Percentiles rank a stretch among this genome's conserved stretches.
Conservation (phyloP, 1,140 invertebrate genomes). For the Microplitis mediator region DNA sequence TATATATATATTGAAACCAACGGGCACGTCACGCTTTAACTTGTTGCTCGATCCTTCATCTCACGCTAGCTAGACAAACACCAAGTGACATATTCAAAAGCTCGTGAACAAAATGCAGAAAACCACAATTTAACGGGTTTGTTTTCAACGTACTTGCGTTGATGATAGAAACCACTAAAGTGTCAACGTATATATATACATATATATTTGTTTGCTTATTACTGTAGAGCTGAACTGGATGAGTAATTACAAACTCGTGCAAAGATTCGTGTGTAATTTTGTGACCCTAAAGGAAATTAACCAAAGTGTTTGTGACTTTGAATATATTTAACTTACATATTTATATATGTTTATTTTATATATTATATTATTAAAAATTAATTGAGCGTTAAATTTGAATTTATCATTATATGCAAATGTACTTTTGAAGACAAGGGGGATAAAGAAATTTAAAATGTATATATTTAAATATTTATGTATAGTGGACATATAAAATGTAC, state of each 20-base stretch:
- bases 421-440: too few relatives aligned
- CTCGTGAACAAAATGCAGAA: background rate
- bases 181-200: background rate
- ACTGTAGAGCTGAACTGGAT: background rate
- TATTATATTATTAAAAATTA: too few relatives aligned
- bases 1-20: background rate
- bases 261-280: constrained; percentile 38
- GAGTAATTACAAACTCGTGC: constrained; percentile 37
- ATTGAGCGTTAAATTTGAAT: too few relatives aligned
- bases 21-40: constrained; percentile 1
- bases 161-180: too few relatives aligned
- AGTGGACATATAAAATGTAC: too few relatives aligned
- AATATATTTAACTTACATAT: too few relatives aligned
- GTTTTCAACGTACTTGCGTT: background rate
- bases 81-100: background rate
- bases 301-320: constrained; percentile 18
- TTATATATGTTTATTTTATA: too few relatives aligned
- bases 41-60: constrained; percentile 12
- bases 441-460: too few relatives aligned
- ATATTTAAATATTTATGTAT: too few relatives aligned
- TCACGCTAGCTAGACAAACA: background rate
- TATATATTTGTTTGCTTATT: background rate
- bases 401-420: too few relatives aligned
- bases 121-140: background rate
- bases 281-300: constrained; percentile 32